A percentile compares a stretch with the other conserved stretches of the same genome.
Evolutionary conservation across 2,113 vertebrate genomes (phyloP).

Genomic region (Cyphomyrus discorhynchus): DNA sequence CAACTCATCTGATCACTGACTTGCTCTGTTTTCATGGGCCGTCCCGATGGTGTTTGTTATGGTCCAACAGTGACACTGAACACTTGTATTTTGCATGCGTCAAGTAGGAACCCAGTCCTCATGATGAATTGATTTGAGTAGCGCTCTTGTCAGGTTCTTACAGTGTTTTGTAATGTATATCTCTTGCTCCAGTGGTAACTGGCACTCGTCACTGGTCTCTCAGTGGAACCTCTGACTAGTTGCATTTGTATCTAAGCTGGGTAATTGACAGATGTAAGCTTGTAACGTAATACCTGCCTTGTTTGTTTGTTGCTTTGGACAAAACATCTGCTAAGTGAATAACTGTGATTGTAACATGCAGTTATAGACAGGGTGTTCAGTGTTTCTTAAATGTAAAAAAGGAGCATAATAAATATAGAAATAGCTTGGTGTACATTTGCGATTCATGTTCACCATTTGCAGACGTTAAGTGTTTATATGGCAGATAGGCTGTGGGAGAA

Average conservation of each 20-base stretch:
- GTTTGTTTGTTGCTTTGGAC: neutral
- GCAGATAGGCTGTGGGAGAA: neutral
- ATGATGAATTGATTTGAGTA: neutral
- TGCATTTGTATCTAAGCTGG: neutral
- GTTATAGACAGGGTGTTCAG: neutral
- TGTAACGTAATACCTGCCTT: neutral
- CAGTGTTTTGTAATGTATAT: neutral
- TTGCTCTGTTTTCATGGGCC: neutral
- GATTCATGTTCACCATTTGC: neutral
- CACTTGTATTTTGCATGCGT: neutral
- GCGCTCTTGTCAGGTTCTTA: neutral
- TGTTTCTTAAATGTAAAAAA: neutral
- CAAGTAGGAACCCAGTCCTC: neutral
- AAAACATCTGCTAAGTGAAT: neutral
- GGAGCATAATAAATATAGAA: neutral
- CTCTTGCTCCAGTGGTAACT: neutral
- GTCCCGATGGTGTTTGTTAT: neutral
- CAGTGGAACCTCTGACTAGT: neutral
- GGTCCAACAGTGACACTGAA: neutral
- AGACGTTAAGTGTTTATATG: neutral
- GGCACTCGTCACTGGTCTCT: neutral
- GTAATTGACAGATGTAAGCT: neutral
- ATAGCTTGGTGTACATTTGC: neutral
- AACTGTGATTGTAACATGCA: neutral
- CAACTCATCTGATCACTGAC: neutral